phyloP scores from a whole-genome alignment of 2,797 vertebrate species.

The Ambastaia sidthimunki region DNA sequence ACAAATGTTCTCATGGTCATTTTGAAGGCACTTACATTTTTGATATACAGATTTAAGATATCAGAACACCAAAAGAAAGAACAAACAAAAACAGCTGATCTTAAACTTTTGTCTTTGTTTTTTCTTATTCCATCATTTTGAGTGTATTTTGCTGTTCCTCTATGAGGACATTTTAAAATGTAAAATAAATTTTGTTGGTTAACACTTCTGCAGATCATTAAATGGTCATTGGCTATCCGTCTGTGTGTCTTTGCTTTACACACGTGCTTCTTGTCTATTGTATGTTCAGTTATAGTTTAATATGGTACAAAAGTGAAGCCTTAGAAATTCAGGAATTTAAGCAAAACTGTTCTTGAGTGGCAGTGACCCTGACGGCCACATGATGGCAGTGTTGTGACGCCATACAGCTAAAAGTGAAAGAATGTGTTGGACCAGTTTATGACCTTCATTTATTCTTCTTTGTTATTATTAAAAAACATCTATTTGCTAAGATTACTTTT shows the following conservation, averaged over 20 bases:
- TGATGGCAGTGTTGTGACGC: slow-evolving; percentile 67
- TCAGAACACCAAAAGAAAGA: slow-evolving; percentile 70
- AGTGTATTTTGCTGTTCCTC: slow-evolving; percentile 86
- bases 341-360: slow-evolving; percentile 20
- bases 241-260: slow-evolving; percentile 3
- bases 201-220: slow-evolving; percentile 84
- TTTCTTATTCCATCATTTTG: slow-evolving; percentile 76
- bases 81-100: slow-evolving; percentile 68
- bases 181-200: slow-evolving; percentile 84
- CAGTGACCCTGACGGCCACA: slow-evolving; percentile 60
- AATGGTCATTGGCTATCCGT: slow-evolving; percentile 79
- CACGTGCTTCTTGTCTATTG: neutral
- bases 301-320: neutral
- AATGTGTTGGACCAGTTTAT: too few relatives aligned
- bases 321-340: neutral
- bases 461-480: slow-evolving; percentile 32
- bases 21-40: slow-evolving; percentile 86
- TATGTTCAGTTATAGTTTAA: slow-evolving; percentile 18
- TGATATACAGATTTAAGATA: slow-evolving; percentile 70
- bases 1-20: slow-evolving; percentile 72
- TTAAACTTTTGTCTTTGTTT: slow-evolving; percentile 77
- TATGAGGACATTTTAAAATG: slow-evolving; percentile 87
- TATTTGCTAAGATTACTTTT: neutral
- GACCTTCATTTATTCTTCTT: slow-evolving; percentile 22
- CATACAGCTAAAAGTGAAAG: neutral